phyloP scores from a whole-genome alignment of 2,113 vertebrate genomes.

The Saguinus imperator region DNA sequence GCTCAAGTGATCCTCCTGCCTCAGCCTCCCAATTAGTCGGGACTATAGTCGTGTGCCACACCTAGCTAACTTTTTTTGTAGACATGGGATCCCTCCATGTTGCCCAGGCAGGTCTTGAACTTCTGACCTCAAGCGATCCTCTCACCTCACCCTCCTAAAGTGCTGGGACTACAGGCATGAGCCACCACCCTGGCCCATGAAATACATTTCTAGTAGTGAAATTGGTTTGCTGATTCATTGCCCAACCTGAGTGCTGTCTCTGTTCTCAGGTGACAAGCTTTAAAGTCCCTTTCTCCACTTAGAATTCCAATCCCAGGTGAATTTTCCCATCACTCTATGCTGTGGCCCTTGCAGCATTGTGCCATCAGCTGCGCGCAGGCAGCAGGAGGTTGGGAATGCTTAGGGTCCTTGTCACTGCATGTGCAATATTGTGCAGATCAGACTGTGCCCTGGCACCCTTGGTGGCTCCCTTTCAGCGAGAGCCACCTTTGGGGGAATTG shows the following conservation, averaged over 20 bases:
- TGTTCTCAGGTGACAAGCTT: neutral
- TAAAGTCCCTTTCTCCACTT: neutral
- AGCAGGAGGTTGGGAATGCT: neutral
- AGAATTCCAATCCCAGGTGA: neutral
- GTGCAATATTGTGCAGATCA: rapidly evolving
- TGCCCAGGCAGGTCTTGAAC: too few species aligned
- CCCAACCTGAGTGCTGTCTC: neutral
- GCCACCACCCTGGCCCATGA: too few species aligned
- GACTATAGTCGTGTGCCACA: too few species aligned
- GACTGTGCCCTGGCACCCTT: neutral
- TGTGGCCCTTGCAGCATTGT: neutral
- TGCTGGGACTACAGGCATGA: too few species aligned
- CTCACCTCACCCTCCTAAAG: too few species aligned
- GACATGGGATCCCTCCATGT: too few species aligned
- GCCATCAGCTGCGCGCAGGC: rapidly evolving
- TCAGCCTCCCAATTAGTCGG: too few species aligned
- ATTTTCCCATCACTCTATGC: neutral
- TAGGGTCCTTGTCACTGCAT: neutral
- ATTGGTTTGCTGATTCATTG: neutral
- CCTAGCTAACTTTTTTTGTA: too few species aligned
- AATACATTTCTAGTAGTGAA: neutral
- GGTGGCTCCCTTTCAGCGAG: neutral
- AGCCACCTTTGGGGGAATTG: neutral
- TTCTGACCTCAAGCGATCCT: too few species aligned
- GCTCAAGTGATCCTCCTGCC: too few species aligned